Evolutionary conservation across 2,113 vertebrate genomes (phyloP).

Genomic region (Cephalopholis sonnerati): DNA sequence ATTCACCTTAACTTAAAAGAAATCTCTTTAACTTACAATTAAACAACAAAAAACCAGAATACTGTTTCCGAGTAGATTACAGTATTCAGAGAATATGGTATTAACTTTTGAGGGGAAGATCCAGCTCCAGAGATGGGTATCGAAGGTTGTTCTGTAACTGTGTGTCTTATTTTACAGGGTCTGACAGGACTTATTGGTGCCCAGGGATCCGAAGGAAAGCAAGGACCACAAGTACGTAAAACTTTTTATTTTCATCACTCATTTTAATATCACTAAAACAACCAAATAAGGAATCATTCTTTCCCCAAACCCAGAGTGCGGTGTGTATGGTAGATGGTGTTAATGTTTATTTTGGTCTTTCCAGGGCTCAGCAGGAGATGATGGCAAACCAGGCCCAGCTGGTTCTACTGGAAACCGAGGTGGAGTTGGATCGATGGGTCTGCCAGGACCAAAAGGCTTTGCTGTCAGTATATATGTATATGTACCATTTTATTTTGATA

Average conservation of each 20-base stretch:
- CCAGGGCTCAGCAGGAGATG: slow-evolving; percentile 94
- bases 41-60: too few species aligned
- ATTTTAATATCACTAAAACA: not conserved
- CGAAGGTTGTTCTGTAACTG: not conserved
- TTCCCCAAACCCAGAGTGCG: too few species aligned
- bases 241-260: not conserved
- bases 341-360: not conserved
- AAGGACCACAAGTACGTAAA: slow-evolving; percentile 90
- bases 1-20: too few species aligned
- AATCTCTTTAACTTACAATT: too few species aligned
- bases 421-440: slow-evolving; percentile 91
- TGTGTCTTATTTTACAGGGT: slow-evolving; percentile 84
- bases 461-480: slow-evolving; percentile 85
- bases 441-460: slow-evolving; percentile 95
- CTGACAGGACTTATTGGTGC: slow-evolving; percentile 93
- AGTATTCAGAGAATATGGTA: not conserved
- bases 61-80: too few species aligned
- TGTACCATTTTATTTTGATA: not conserved
- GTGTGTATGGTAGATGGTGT: not conserved
- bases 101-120: not conserved
- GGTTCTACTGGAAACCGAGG: slow-evolving; percentile 92
- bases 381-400: slow-evolving; percentile 92
- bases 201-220: slow-evolving; percentile 94
- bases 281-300: not conserved
- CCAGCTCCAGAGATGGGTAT: not conserved